phyloP scores from a whole-genome alignment of 2,888 invertebrate genomes.

The Pristionchus arcanus region DNA sequence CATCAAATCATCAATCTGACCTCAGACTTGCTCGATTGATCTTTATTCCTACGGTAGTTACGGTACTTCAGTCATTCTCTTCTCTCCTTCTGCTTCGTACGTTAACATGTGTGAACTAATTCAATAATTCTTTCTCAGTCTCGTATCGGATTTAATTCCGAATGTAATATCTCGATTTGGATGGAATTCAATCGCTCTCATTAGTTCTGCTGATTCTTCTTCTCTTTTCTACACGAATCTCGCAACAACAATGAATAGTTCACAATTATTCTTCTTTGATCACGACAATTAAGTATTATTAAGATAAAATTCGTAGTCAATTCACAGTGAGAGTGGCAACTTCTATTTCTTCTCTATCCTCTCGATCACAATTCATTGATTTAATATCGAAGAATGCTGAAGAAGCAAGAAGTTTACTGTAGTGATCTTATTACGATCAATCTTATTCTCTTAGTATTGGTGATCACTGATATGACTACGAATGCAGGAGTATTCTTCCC shows the following conservation, averaged over 20 bases:
- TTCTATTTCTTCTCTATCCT: background rate
- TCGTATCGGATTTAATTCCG: background rate
- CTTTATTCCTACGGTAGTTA: constrained; percentile 38
- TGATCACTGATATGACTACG: constrained; percentile 33
- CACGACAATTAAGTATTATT: background rate
- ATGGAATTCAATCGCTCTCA: constrained; percentile 33
- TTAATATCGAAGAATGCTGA: background rate
- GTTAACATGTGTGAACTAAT: background rate
- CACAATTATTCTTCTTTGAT: background rate
- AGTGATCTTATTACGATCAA: background rate
- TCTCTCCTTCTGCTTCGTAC: constrained; percentile 42
- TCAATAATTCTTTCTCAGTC: background rate
- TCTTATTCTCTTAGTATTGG: background rate
- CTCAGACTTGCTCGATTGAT: constrained; percentile 47
- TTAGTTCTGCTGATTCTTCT: constrained; percentile 7
- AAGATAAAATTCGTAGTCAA: background rate
- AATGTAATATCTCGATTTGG: constrained; percentile 22
- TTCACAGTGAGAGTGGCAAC: constrained; percentile 41
- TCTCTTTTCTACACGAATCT: constrained; percentile 26
- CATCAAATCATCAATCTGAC: background rate
- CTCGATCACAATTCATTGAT: constrained; percentile 11
- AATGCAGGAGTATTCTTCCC: constrained; percentile 50
- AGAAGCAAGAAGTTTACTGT: constrained; percentile 20
- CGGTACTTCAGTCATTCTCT: constrained; percentile 31
- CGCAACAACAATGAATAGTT: constrained; percentile 18